A percentile compares a stretch with the other conserved stretches of the same genome.
These are phyloP conservation scores for Vireo altiloquus DNA, from an alignment of 2,113 vertebrate genomes.

Conservation along the genomic window DNA sequence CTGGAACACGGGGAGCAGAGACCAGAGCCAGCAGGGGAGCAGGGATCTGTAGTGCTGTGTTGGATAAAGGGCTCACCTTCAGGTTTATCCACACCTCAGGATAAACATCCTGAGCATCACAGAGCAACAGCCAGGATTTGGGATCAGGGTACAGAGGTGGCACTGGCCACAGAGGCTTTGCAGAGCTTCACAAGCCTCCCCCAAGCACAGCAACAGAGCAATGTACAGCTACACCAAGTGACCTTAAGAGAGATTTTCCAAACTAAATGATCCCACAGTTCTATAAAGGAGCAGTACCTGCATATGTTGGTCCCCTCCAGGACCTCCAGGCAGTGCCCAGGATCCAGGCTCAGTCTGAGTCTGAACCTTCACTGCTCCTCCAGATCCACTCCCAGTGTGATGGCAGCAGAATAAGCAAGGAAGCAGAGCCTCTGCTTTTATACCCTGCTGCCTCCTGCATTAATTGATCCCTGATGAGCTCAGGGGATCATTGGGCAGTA, in stretches of 20 bases:
- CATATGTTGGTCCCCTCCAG: accelerated
- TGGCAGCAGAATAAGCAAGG: accelerated
- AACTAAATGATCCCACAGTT: accelerated
- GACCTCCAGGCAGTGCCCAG: accelerated
- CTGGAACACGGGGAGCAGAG: accelerated
- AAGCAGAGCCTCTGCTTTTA: accelerated
- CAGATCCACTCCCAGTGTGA: accelerated
- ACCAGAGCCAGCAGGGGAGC: accelerated
- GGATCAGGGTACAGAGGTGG: accelerated
- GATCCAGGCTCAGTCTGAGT: no score
- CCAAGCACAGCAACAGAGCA: background rate
- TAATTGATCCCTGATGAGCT: background rate
- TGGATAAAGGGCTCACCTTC: accelerated
- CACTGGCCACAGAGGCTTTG: accelerated
- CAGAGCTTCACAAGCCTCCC: background rate
- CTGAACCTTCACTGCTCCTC: accelerated
- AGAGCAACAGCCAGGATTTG: accelerated
- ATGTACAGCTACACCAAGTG: accelerated
- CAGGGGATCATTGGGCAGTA: accelerated
- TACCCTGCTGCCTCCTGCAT: background rate
- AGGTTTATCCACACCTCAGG: no score
- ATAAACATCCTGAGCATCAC: accelerated
- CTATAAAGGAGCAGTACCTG: accelerated
- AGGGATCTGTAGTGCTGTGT: accelerated
- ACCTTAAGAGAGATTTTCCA: background rate